phyloP scores from a whole-genome alignment of 1,140 invertebrate species.

The Zaprionus ornatus region DNA sequence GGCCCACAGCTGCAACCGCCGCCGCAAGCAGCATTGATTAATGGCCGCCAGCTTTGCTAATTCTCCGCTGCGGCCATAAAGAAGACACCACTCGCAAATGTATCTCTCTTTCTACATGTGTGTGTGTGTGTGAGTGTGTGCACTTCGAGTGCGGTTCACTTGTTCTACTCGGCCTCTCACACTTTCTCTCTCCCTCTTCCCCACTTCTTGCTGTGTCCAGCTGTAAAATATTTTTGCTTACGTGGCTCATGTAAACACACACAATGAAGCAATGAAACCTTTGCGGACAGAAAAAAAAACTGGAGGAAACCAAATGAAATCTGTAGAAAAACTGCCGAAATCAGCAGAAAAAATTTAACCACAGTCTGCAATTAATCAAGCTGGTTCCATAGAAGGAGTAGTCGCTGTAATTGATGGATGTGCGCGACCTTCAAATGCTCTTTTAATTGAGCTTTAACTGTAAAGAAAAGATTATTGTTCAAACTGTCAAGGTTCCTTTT shows the following conservation, averaged over 20 bases:
- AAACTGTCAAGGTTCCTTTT: neutral
- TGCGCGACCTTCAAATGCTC: slow-evolving; percentile 23
- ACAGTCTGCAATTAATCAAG: slow-evolving; percentile 76
- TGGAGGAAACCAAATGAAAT: slow-evolving; percentile 17
- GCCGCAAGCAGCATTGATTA: slow-evolving; percentile 44
- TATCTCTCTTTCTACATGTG: slow-evolving; percentile 7
- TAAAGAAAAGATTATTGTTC: neutral
- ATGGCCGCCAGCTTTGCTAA: slow-evolving; percentile 51
- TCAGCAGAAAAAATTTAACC: slow-evolving; percentile 70
- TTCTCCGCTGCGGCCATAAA: slow-evolving; percentile 43
- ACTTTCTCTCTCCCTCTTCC: neutral
- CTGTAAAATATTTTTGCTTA: slow-evolving; percentile 63
- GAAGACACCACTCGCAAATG: slow-evolving; percentile 7
- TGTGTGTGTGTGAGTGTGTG: neutral
- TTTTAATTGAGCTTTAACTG: slow-evolving; percentile 17
- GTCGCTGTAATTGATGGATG: slow-evolving; percentile 27
- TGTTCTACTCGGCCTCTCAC: slow-evolving; percentile 24
- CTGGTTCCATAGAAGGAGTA: slow-evolving; percentile 42
- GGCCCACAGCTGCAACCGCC: slow-evolving; percentile 27
- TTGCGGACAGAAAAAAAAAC: neutral
- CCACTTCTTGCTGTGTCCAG: slow-evolving; percentile 6
- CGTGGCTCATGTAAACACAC: slow-evolving; percentile 43
- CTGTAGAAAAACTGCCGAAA: slow-evolving; percentile 54
- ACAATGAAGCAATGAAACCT: slow-evolving; percentile 15
- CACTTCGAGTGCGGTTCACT: neutral